phyloP scores from a whole-genome alignment of 2,797 vertebrate genomes.

The Psittacula echo region DNA sequence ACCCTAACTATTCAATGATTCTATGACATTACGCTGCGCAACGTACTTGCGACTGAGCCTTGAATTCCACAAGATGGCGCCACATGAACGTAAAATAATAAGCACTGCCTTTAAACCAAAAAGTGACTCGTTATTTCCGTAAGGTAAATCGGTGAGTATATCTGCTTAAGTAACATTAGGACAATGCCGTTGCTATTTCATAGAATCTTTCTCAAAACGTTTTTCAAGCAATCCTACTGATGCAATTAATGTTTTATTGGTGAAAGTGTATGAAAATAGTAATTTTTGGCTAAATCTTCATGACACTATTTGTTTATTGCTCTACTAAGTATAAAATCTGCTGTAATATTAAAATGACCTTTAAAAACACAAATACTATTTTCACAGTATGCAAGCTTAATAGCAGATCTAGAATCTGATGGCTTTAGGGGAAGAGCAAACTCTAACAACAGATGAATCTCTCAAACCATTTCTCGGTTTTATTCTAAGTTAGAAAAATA shows the following conservation, averaged over 20 bases:
- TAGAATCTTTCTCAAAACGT: neutral
- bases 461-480: neutral
- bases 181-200: neutral
- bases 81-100: neutral
- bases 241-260: neutral
- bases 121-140: fast-evolving
- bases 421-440: neutral
- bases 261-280: neutral
- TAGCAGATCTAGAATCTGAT: neutral
- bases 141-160: neutral
- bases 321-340: neutral
- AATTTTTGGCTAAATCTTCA: neutral
- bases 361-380: neutral
- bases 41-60: neutral
- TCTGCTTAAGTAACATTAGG: neutral
- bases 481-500: neutral
- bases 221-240: neutral
- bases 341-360: neutral
- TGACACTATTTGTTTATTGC: neutral
- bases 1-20: no score
- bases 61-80: neutral
- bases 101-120: fast-evolving
- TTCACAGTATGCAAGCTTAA: neutral
- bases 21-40: fast-evolving
- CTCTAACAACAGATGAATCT: neutral